Evolutionary conservation across 2,888 invertebrate genomes (phyloP).

Genomic region (Odontothrips loti): DNA sequence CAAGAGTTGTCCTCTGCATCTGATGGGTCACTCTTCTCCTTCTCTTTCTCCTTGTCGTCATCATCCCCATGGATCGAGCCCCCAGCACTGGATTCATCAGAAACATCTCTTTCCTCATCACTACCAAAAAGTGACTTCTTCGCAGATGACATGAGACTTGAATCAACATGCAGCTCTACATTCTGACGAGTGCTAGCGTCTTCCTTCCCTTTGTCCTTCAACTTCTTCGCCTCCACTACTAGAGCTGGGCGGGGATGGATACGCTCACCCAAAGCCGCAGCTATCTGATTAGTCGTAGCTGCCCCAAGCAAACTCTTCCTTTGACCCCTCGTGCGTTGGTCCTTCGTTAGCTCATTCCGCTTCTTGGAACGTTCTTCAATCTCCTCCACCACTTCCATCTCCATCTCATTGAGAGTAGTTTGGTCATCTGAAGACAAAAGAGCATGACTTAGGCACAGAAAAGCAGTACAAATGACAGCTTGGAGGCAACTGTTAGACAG

Average conservation of each 20-base stretch:
- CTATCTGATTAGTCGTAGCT: background rate
- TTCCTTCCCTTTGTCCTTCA: background rate
- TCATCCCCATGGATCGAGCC: background rate
- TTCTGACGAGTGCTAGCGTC: background rate
- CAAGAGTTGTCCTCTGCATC: background rate
- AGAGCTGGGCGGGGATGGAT: background rate
- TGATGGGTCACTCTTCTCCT: background rate
- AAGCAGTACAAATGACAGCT: background rate
- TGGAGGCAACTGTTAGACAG: background rate
- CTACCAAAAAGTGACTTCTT: background rate
- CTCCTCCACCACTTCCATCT: background rate
- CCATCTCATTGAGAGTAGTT: background rate
- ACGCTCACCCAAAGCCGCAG: background rate
- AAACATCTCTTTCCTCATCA: background rate
- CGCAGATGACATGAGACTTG: background rate
- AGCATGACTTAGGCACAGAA: background rate
- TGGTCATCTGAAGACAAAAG: background rate
- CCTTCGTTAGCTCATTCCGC: background rate
- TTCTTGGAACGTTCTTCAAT: background rate
- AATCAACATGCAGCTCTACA: background rate
- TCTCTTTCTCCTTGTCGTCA: background rate
- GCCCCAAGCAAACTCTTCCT: background rate
- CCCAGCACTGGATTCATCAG: background rate
- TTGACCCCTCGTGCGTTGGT: background rate
- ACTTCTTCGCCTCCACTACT: background rate